These are phyloP conservation scores for Sebastes kiyomatsui DNA, from an alignment of 2,797 vertebrate genomes.

Conservation along the genomic window DNA sequence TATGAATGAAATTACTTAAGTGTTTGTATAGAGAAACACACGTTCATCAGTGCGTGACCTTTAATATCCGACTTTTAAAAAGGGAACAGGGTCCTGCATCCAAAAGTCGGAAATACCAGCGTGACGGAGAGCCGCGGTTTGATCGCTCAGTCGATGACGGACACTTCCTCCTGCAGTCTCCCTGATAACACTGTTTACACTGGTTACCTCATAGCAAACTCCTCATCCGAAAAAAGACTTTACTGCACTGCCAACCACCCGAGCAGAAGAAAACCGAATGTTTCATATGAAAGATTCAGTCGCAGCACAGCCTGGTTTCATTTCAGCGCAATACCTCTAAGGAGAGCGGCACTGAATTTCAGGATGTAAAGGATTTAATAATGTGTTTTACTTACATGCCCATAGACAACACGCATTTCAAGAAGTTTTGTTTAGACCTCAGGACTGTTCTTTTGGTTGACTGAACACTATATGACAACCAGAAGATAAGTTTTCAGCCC, in stretches of 20 bases:
- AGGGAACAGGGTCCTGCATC: slow-evolving; percentile 22
- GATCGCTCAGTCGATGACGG: slow-evolving; percentile 68
- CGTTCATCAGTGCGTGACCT: slow-evolving; percentile 4
- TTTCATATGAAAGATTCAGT: background rate
- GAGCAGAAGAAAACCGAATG: background rate
- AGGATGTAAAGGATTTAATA: slow-evolving; percentile 9
- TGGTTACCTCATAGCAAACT: slow-evolving; percentile 44
- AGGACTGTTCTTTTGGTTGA: slow-evolving; percentile 25
- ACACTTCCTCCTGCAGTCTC: slow-evolving; percentile 74
- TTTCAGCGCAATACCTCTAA: background rate
- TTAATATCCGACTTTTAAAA: slow-evolving; percentile 28
- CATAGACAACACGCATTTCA: background rate
- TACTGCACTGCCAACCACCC: background rate
- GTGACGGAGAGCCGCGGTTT: slow-evolving; percentile 26
- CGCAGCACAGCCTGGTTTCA: background rate
- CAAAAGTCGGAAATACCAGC: slow-evolving; percentile 61
- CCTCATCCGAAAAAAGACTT: slow-evolving; percentile 36
- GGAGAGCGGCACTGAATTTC: background rate
- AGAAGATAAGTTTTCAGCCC: background rate
- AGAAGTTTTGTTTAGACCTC: slow-evolving; percentile 30
- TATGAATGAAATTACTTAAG: background rate
- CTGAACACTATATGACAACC: slow-evolving; percentile 31
- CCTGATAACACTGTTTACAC: slow-evolving; percentile 77
- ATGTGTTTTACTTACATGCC: slow-evolving; percentile 4
- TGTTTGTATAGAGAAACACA: background rate